Evolutionary conservation across 2,113 vertebrate genomes (phyloP), one percentile per base, ranked within the genome.

Genomic region (Ascaphus truei): DNA sequence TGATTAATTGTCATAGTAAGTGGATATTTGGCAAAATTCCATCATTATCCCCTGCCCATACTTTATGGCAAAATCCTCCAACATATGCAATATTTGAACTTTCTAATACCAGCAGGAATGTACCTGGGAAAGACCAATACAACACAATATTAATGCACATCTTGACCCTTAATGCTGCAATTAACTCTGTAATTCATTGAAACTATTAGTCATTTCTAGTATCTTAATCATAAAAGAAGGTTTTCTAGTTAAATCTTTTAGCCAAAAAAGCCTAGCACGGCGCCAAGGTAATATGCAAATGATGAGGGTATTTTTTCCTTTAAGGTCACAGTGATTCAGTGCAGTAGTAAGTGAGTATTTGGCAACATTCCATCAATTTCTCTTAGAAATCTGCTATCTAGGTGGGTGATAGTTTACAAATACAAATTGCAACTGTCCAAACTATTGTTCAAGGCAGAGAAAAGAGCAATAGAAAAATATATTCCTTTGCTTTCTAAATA

Each of bases 321-420:
- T 66, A 52, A 66, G 63, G 63, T 66, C 63, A 66, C 43, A 55
- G 50, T 43, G 55, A 55, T 66, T 66, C 55, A 51, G 63, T 59
- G 41, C 55, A 51, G 43, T 36, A 59, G 41, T 69, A 69, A 69
- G 66, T 69, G 66, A 69, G 60, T 48, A 59, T 59, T 69, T 69
- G 66, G 66, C 66, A 59, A 5, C 11, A 13, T 30, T 59, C 66
- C 66, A 69, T 45, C 25, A 23, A 51, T 36, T 52, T 52, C 31
- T 36, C 31, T 29, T 41, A 31, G 11, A 51, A 33, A 51, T 31
- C 47, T n/a, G 20, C 51, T 63, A 51, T 63, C 61, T 51, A 36
- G 45, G 36, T 26, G 47, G 30, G 36, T 22, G 33, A 31, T 36
- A 47, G 61, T 63, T 63, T 51, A 63, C 45, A 11, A 36, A 20